Evolutionary conservation across 2,113 vertebrate species (phyloP).

Genomic region (Labrus mixtus): DNA sequence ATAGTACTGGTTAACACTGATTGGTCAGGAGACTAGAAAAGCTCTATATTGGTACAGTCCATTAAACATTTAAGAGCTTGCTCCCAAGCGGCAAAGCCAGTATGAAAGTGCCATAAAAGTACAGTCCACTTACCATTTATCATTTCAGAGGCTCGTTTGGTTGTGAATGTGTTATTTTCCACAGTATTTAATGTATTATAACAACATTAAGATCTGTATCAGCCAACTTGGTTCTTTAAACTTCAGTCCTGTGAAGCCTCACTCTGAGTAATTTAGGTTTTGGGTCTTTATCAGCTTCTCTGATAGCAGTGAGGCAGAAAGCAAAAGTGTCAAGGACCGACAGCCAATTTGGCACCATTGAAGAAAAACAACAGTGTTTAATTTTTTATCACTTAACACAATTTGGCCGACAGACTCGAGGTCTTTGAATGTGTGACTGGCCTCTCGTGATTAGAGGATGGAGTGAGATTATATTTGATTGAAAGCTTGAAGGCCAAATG

Average conservation of each 20-base stretch:
- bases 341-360: background rate
- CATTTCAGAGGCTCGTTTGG: too few relatives aligned
- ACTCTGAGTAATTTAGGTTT: background rate
- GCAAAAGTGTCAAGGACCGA: background rate
- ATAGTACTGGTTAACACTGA: too few relatives aligned
- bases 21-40: too few relatives aligned
- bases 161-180: background rate
- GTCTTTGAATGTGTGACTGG: background rate
- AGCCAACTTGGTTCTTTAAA: background rate
- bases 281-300: background rate
- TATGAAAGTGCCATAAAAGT: too few relatives aligned
- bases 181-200: background rate
- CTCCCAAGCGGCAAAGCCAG: too few relatives aligned
- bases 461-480: constrained; percentile 13
- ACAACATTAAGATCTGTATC: background rate
- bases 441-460: constrained; percentile 6
- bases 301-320: background rate
- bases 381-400: background rate
- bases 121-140: too few relatives aligned
- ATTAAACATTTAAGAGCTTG: too few relatives aligned
- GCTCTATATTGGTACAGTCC: too few relatives aligned
- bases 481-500: constrained; percentile 4
- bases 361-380: background rate
- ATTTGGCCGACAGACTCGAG: background rate
- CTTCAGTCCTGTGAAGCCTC: background rate